phyloP scores from a whole-genome alignment of 2,113 vertebrate genomes.

The Psilopogon haemacephalus region DNA sequence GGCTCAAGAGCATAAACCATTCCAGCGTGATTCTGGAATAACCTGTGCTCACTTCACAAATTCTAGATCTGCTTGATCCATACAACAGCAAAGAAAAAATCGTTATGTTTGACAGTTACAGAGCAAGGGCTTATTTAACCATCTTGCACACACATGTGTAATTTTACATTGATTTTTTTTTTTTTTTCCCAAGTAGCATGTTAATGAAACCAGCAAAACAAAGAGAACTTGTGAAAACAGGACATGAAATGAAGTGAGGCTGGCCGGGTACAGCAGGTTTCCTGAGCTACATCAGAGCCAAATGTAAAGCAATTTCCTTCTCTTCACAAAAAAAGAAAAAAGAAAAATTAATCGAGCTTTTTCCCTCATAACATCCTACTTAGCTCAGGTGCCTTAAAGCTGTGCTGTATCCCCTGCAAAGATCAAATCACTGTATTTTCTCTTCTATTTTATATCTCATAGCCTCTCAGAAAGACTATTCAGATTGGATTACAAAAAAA shows the following conservation, averaged over 20 bases:
- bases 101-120: not conserved
- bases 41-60: constrained; percentile 7
- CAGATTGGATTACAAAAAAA: not conserved
- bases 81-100: not conserved
- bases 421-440: not conserved
- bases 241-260: not conserved
- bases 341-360: not conserved
- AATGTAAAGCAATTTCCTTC: not conserved
- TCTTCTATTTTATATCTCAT: not conserved
- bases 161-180: not conserved
- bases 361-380: not conserved
- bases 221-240: not conserved
- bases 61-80: constrained; percentile 8
- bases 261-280: not conserved
- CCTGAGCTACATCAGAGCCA: not conserved
- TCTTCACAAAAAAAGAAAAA: not conserved
- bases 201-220: not conserved
- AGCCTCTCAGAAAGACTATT: not conserved
- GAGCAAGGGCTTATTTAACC: not conserved
- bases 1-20: constrained; percentile 49
- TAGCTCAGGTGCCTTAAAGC: not conserved
- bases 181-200: not conserved
- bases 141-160: not conserved
- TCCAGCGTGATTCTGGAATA: constrained; percentile 31
- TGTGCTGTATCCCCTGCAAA: not conserved